Base-by-base conservation (phyloP, 2,113 vertebrate species). In the Coptodon bakossiorum region DNA sequence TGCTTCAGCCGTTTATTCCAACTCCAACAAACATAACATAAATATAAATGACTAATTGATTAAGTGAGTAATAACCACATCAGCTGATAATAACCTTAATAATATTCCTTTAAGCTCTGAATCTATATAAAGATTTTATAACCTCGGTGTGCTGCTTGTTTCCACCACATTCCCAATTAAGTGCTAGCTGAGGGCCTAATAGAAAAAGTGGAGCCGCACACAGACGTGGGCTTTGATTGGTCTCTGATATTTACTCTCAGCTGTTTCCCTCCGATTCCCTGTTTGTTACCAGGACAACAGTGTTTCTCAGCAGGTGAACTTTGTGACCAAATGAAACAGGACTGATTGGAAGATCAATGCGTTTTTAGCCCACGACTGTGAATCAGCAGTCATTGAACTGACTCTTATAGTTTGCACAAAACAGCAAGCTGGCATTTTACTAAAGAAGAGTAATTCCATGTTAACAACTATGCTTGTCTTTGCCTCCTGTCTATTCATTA, bases 311-410 rank as follows among this genome's bases (percentile, higher is more conserved):
- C 84, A 93, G 80, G 31, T 95, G 95, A 93, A 95, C 95, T 96
- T 96, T 96, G 95, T 95, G 78, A 94, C 87, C 87, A 93, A 94
- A 93, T 89, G 38, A 89, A 89, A 86, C 43, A 38, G 59, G 87
- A 17, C 63, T 40, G 11, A 93, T 61, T 24, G 16, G 57, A 68
- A 1, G 78, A 92, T 93, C 94, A 79, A 94, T 93, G 90, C 12
- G 83, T 87, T 91, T 45, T 81, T 9, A 73, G 63, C 24, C 52
- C 3, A 3, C 56, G 56, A 16, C 59, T 71, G 29, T 82, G 27
- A 50, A 40, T 43, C 78, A 16, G 12, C 7, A 12, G 7, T 19
- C 31, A 57, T 7, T 53, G 36, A 48, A 50, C 16, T 4, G 10
- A 50, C 24, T 22, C n/a, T 7, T 14, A 1, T 3, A 57, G 54